Evolutionary conservation across 2,113 vertebrate species (phyloP), one percentile per base, ranked within the genome.

Genomic region (Bambusicola thoracicus): DNA sequence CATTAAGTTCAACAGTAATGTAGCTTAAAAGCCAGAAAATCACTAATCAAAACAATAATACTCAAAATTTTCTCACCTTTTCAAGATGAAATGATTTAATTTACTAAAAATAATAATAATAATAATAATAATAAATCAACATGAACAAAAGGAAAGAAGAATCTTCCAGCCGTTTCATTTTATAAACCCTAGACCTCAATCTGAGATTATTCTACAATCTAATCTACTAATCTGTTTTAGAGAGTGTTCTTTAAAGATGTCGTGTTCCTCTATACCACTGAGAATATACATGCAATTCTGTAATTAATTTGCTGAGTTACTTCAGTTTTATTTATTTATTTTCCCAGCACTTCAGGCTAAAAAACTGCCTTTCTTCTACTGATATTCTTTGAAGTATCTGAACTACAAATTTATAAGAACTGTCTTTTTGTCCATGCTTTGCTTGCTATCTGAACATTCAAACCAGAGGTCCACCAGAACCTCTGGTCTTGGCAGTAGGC

Each of bases 151-250:
- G 48, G 21, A 78, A 13, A 86, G 12, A 2, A 3, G 0, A 12
- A 11, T 69, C 19, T 73, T 77, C 11, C 44, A 62, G 30, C 6
- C 55, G 3, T 55, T 16, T 68, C 13, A 34, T 67, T 1, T 75
- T 79, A 36, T 14, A 17, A 59, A 3, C 38, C 13, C 61, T 29
- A 58, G n/a, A 34, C 9, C 27, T 21, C 27, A 74, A 2, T 4
- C 13, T 44, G 30, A 38, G 5, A 51, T 24, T 55, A 41, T 2
- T 55, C 21, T 29, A 29, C 0, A 0, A 67, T 22, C 8, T 20
- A 79, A 32, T 49, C 3, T 14, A 27, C 4, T 0, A 11, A 19
- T 1, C 25, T 55, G 13, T 48, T 77, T 72, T 51, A 24, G 34
- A 55, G 4, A 32, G 22, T 16, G 3, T 18, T 1, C 3, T 30